Evolutionary conservation across 2,888 invertebrate genomes (phyloP), one percentile per base, ranked within the genome.

Genomic region (Luperina testacea): DNA sequence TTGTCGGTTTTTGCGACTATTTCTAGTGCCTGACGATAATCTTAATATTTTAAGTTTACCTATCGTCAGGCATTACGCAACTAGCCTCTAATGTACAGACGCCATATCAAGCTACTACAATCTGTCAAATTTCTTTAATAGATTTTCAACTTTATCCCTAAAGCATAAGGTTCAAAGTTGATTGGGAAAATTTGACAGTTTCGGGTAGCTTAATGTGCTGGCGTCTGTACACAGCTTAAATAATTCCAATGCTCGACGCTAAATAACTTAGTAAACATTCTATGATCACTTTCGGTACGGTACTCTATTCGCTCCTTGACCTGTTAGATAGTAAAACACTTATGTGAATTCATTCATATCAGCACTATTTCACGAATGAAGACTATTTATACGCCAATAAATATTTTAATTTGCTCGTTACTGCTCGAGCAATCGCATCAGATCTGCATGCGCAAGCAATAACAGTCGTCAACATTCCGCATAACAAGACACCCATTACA

Each of bases 401-500:
- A 88, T 90, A 92, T 92, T 91, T 83, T 88, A 91, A 92, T 92
- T 86, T 77, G 87, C 88, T 92, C 82, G 89, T 91, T 91, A 91
- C 89, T 86, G 90, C 79, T 83, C 88, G 75, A 87, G 89, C 87
- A 88, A 87, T 87, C 81, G 87, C 87, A 88, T 89, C 86, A 90
- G 80, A 93, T 93, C 90, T 92, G 90, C 91, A 93, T 92, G 89
- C 89, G 85, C 89, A 85, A 88, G 90, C 90, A 88, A 89, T 91
- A 90, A 87, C 79, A 89, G 88, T 86, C 88, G 89, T 91, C 85
- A 83, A 88, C 89, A 87, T 90, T 90, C 92, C 92, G 61, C 88
- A 86, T 88, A 91, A 90, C 90, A 82, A 90, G 91, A 85, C 87
- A 88, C 86, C 81, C 83, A 89, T 89, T 89, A 85, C 78, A 76